phyloP scores from a whole-genome alignment of 2,797 vertebrate genomes.

The Pagetopsis macropterus region DNA sequence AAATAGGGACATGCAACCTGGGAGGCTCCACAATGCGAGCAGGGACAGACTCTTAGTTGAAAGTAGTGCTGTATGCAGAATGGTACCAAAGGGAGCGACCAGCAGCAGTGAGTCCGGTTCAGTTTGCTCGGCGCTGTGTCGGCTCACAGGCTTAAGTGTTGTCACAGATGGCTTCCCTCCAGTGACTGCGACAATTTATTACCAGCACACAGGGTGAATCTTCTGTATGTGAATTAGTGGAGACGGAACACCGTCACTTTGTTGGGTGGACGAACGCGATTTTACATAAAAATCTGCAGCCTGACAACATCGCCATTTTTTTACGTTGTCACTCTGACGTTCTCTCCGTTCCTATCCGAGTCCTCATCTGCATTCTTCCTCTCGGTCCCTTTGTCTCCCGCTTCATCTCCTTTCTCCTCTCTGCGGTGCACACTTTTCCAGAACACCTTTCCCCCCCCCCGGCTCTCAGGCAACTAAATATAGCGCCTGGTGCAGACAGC shows the following conservation, averaged over 20 bases:
- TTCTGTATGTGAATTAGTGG: constrained; percentile 34
- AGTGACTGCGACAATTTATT: not conserved
- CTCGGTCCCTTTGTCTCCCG: not conserved
- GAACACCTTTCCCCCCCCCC: constrained; percentile 77
- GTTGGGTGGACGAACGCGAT: not conserved
- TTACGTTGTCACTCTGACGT: constrained; percentile 1
- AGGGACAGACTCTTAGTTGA: not conserved
- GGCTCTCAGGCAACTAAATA: constrained; percentile 80
- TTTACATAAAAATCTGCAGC: constrained; percentile 17
- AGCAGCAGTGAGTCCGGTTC: too few relatives aligned
- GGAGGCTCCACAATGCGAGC: too few relatives aligned
- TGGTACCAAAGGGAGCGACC: not conserved
- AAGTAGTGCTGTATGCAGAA: not conserved
- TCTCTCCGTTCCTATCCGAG: constrained; percentile 12
- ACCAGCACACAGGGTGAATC: constrained; percentile 1
- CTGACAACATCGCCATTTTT: constrained; percentile 34
- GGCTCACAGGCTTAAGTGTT: not conserved
- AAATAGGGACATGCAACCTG: too few relatives aligned
- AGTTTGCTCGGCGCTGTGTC: not conserved
- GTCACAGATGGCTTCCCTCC: constrained; percentile 13
- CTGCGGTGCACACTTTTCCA: constrained; percentile 74
- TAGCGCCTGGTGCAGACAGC: constrained; percentile 80
- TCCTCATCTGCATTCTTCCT: constrained; percentile 42
- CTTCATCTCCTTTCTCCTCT: constrained; percentile 30
- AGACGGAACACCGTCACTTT: constrained; percentile 2